phyloP scores from a whole-genome alignment of 2,113 vertebrate genomes.

The Thomomys bottae region DNA sequence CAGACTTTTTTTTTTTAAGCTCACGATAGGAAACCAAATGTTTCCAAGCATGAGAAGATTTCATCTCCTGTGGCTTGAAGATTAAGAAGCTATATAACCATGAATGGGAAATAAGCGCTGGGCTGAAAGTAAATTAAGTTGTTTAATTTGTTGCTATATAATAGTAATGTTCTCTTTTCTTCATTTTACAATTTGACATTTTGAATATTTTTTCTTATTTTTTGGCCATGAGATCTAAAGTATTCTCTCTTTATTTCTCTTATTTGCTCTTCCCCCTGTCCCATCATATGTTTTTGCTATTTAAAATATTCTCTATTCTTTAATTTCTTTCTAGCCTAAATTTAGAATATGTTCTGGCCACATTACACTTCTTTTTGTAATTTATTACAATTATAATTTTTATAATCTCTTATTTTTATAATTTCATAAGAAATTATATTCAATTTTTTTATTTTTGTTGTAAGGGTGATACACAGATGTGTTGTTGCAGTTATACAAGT shows the following conservation, averaged over 20 bases:
- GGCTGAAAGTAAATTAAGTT: not conserved
- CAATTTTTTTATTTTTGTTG: too few species aligned
- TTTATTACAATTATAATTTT: too few species aligned
- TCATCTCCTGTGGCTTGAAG: not conserved
- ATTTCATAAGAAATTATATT: too few species aligned
- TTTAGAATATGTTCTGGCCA: not conserved
- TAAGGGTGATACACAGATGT: too few species aligned
- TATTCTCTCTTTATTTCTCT: too few species aligned
- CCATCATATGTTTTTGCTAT: too few species aligned
- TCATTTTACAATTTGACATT: not conserved
- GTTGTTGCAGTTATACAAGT: too few species aligned
- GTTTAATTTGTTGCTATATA: not conserved
- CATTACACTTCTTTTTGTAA: not conserved
- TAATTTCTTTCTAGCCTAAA: not conserved
- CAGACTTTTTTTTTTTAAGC: too few species aligned
- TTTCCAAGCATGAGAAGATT: not conserved
- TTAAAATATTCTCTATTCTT: not conserved
- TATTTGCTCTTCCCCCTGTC: too few species aligned
- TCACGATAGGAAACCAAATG: not conserved
- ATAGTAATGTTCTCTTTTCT: not conserved
- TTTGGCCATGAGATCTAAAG: not conserved
- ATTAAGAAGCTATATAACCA: not conserved
- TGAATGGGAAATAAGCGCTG: not conserved
- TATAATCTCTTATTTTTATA: not conserved
- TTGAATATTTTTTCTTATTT: not conserved